phyloP scores from a whole-genome alignment of 2,113 vertebrate genomes.

The Poicephalus meyeri region DNA sequence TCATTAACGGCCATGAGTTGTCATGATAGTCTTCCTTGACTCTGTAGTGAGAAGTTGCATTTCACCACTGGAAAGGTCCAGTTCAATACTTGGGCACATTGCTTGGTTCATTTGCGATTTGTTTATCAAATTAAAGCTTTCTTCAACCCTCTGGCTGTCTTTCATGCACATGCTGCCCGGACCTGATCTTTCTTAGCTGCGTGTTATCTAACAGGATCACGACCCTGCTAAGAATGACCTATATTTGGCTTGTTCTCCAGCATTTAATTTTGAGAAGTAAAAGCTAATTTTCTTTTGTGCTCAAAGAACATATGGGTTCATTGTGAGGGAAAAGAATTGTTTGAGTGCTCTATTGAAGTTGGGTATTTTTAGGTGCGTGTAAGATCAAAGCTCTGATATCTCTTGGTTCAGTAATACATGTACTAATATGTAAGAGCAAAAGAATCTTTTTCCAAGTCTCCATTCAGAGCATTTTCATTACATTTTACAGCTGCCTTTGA shows the following conservation, averaged over 20 bases:
- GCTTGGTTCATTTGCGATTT: neutral
- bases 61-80: neutral
- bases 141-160: neutral
- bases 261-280: slow-evolving; percentile 53
- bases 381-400: slow-evolving; percentile 66
- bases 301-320: slow-evolving; percentile 43
- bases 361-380: slow-evolving; percentile 54
- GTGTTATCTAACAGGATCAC: slow-evolving; percentile 36
- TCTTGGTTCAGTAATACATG: slow-evolving; percentile 66
- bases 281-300: slow-evolving; percentile 60
- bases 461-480: slow-evolving; percentile 64
- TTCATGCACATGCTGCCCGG: neutral
- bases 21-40: neutral
- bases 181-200: slow-evolving; percentile 4
- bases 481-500: slow-evolving; percentile 55
- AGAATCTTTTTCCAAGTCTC: slow-evolving; percentile 55
- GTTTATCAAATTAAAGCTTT: neutral
- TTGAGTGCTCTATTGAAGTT: slow-evolving; percentile 61
- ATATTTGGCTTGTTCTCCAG: slow-evolving; percentile 44
- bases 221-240: slow-evolving; percentile 15
- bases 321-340: slow-evolving; percentile 52
- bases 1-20: neutral
- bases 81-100: neutral
- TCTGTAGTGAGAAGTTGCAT: neutral
- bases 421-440: slow-evolving; percentile 44